A percentile compares a stretch with the other conserved stretches of the same genome.
These are phyloP conservation scores for Anolis carolinensis DNA, from an alignment of 2,113 vertebrate genomes.

Conservation along the genomic window DNA sequence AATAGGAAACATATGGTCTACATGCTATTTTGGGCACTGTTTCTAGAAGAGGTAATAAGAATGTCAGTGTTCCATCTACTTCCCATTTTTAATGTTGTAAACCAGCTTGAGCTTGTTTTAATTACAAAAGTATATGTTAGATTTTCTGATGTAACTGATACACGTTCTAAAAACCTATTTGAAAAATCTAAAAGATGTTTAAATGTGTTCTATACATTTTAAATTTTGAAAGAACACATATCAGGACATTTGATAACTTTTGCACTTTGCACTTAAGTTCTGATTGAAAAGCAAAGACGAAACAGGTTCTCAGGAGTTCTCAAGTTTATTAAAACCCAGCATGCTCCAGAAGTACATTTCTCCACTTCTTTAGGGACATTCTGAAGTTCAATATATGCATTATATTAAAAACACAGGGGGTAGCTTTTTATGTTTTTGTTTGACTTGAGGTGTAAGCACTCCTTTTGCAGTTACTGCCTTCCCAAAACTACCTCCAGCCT, in stretches of 20 bases:
- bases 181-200: not conserved
- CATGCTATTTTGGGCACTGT: not conserved
- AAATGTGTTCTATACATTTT: not conserved
- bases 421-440: not conserved
- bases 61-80: not conserved
- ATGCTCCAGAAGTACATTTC: not conserved
- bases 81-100: too few species aligned
- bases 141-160: not conserved
- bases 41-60: not conserved
- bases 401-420: not conserved
- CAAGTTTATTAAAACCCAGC: not conserved
- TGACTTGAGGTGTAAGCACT: not conserved
- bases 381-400: not conserved
- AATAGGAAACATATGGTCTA: not conserved
- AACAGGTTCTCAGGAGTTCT: not conserved
- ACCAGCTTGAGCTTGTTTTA: not conserved
- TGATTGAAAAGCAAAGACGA: not conserved
- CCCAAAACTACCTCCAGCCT: not conserved
- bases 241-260: not conserved
- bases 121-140: not conserved
- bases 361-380: not conserved
- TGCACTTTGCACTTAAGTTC: not conserved
- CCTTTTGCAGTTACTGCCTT: not conserved
- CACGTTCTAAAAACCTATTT: not conserved
- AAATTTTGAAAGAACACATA: not conserved